phyloP scores from a whole-genome alignment of 92 coral and sea anemone species.

The Hydrozoanthus gracilis region DNA sequence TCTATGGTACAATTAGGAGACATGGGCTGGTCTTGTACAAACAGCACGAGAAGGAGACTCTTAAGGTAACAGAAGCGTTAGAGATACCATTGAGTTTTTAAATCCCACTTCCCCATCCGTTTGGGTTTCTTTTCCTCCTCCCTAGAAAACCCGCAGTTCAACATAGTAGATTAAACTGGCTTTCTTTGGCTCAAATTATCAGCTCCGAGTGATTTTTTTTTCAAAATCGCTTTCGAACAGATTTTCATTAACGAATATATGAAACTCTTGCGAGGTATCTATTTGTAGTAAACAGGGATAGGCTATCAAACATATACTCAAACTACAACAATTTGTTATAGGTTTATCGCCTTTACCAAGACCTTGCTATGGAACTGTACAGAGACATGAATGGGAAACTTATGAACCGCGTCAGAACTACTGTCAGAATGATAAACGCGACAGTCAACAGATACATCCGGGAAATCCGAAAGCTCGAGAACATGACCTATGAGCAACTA shows the following conservation, averaged over 20 bases:
- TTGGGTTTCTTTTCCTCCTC: too few species aligned
- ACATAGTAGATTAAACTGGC: too few species aligned
- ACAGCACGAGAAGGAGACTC: slow-evolving; percentile 69
- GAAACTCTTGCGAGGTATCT: too few species aligned
- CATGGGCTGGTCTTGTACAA: slow-evolving; percentile 60
- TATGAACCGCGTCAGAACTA: slow-evolving; percentile 34
- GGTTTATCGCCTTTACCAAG: slow-evolving; percentile 76
- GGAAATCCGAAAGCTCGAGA: slow-evolving; percentile 72
- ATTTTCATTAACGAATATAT: too few species aligned
- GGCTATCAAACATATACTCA: background rate
- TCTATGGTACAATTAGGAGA: slow-evolving; percentile 52
- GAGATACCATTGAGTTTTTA: background rate
- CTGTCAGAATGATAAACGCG: slow-evolving; percentile 54
- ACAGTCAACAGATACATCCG: slow-evolving; percentile 55
- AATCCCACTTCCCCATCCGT: too few species aligned
- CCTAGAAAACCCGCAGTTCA: too few species aligned
- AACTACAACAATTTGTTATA: background rate
- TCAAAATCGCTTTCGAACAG: too few species aligned
- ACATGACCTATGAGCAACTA: slow-evolving; percentile 83
- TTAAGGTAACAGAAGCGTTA: slow-evolving; percentile 11
- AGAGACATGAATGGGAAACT: slow-evolving; percentile 56
- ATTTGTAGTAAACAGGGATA: too few species aligned
- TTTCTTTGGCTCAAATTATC: too few species aligned
- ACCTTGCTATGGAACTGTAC: slow-evolving; percentile 56
- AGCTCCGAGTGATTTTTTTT: too few species aligned